Evolutionary conservation across 2,797 vertebrate genomes (phyloP).

Genomic region (Petrocephalus sullivani): DNA sequence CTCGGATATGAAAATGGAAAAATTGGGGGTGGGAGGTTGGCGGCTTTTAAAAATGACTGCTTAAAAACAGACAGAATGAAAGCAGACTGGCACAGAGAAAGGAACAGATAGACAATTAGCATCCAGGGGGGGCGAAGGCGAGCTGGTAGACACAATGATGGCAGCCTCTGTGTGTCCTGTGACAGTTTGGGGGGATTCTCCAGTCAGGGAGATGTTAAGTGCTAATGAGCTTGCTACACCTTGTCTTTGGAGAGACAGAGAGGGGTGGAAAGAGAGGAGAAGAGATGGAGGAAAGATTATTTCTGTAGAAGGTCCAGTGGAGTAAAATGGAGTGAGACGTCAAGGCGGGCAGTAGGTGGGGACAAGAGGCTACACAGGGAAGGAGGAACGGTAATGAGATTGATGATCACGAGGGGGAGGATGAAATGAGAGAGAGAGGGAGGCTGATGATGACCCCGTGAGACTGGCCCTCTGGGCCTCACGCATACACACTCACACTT

Average conservation of each 20-base stretch:
- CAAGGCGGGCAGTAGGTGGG: neutral
- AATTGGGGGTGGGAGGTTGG: neutral
- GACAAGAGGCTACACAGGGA: neutral
- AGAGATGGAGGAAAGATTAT: neutral
- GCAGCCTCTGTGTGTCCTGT: neutral
- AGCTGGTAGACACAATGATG: neutral
- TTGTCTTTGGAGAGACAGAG: neutral
- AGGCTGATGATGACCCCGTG: neutral
- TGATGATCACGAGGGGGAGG: neutral
- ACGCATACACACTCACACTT: neutral
- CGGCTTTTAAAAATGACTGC: neutral
- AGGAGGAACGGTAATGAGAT: neutral
- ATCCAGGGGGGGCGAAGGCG: neutral
- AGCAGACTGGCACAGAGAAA: neutral
- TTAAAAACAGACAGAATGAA: conserved; percentile 1
- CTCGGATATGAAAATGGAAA: neutral
- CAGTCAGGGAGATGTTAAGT: conserved; percentile 6
- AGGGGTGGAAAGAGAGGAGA: neutral
- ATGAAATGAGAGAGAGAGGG: neutral
- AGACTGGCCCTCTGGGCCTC: neutral
- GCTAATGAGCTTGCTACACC: neutral
- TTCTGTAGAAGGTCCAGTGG: neutral
- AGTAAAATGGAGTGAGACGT: neutral
- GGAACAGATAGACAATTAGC: conserved; percentile 6
- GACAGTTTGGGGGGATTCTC: conserved; percentile 7